Evolutionary conservation across 2,113 vertebrate species (phyloP).

Genomic region (Coptodon rendalli): DNA sequence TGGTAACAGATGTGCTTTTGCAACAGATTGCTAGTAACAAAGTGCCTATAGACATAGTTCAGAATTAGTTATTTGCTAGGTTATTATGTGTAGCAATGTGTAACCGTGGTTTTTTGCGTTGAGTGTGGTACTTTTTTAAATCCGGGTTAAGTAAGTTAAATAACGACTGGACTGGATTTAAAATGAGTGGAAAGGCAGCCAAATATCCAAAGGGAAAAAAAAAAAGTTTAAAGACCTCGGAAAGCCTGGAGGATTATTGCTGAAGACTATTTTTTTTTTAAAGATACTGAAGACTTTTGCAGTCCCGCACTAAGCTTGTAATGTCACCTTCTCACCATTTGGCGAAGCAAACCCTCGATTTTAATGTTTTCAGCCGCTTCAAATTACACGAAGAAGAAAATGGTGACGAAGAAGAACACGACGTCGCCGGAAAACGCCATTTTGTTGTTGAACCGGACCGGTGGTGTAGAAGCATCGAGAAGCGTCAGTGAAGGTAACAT

Average conservation of each 20-base stretch:
- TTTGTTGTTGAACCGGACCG: conserved; percentile 56
- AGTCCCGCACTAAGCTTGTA: background rate
- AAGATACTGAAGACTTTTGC: background rate
- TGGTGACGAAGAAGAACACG: background rate
- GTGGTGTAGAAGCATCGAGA: conserved; percentile 27
- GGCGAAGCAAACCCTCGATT: background rate
- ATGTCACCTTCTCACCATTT: background rate
- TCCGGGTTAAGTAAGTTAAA: background rate
- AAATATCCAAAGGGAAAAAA: background rate
- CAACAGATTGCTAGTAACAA: background rate
- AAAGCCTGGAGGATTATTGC: background rate
- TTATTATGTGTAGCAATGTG: background rate
- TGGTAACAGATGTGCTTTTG: background rate
- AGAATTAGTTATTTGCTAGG: background rate
- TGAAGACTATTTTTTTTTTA: background rate
- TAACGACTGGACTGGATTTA: background rate
- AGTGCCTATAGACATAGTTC: background rate
- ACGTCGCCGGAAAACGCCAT: conserved; percentile 62
- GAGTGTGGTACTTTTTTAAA: background rate
- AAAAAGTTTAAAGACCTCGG: background rate
- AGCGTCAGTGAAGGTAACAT: conserved; percentile 34
- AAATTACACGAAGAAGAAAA: background rate
- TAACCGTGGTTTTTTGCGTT: background rate
- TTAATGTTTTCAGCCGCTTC: rapidly evolving
- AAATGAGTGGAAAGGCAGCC: background rate